phyloP scores from a whole-genome alignment of 2,113 vertebrate genomes.

The Addax nasomaculatus region DNA sequence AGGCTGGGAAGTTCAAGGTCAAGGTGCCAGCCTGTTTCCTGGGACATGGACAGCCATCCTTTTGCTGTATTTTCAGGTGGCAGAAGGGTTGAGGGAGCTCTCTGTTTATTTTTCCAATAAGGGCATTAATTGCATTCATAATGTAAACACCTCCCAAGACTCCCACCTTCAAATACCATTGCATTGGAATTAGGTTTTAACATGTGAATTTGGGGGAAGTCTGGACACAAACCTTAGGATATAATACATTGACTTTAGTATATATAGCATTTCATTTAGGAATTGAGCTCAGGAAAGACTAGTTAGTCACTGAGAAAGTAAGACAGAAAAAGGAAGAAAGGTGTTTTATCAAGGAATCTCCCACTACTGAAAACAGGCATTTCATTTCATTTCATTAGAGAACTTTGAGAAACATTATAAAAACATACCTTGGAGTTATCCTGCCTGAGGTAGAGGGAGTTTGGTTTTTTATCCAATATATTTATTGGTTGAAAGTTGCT shows the following conservation, averaged over 20 bases:
- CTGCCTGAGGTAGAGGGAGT: neutral
- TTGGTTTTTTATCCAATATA: neutral
- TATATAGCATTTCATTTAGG: neutral
- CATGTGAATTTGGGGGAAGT: neutral
- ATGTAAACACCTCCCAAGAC: neutral
- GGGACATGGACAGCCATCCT: neutral
- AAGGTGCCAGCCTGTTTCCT: neutral
- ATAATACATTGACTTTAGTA: neutral
- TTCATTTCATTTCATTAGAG: neutral
- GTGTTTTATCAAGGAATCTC: neutral
- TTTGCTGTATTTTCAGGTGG: neutral
- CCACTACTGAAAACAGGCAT: neutral
- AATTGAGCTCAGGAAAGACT: neutral
- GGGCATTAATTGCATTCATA: neutral
- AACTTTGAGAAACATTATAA: neutral
- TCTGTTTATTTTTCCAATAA: neutral
- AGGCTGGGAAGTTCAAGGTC: neutral
- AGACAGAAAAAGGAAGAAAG: neutral
- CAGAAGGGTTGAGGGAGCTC: neutral
- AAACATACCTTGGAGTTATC: neutral
- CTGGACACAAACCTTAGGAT: neutral
- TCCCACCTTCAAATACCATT: neutral
- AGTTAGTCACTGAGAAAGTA: neutral
- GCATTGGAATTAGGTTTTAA: neutral
- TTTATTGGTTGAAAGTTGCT: neutral